Conservation (phyloP, 2,888 invertebrate species). For the Diadromus collaris region DNA sequence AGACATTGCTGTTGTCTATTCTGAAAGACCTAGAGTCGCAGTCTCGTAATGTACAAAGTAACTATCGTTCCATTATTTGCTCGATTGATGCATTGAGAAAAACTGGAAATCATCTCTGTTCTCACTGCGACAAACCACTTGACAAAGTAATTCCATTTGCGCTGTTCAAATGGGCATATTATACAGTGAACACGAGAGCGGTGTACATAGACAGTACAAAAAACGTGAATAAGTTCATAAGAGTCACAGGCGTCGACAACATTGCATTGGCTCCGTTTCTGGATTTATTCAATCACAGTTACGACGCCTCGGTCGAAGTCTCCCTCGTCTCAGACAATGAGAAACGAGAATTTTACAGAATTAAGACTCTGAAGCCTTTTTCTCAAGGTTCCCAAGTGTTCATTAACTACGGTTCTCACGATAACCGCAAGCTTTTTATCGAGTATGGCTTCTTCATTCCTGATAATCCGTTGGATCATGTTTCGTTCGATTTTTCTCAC, state of each 20-base stretch:
- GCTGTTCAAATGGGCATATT: constrained; percentile 90
- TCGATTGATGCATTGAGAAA: constrained; percentile 62
- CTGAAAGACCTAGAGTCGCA: constrained; percentile 75
- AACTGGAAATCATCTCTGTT: constrained; percentile 69
- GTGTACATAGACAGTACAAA: constrained; percentile 86
- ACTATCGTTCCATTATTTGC: constrained; percentile 65
- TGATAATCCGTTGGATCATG: constrained; percentile 85
- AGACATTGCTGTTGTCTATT: constrained; percentile 83
- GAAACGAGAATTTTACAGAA: constrained; percentile 81
- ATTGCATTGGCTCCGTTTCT: constrained; percentile 92
- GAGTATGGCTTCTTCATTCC: constrained; percentile 94
- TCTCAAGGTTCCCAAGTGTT: constrained; percentile 88
- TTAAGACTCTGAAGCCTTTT: constrained; percentile 82
- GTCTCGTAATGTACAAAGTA: constrained; percentile 62
- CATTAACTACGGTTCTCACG: constrained; percentile 93
- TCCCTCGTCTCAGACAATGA: constrained; percentile 75
- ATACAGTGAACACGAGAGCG: constrained; percentile 92
- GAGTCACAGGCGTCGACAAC: constrained; percentile 72
- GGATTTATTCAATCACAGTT: constrained; percentile 94
- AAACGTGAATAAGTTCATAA: constrained; percentile 53
- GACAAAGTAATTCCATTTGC: constrained; percentile 81
- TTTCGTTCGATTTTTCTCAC: constrained; percentile 83
- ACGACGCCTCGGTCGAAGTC: constrained; percentile 82
- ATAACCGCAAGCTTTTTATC: constrained; percentile 89
- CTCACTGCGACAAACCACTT: constrained; percentile 79